These are phyloP conservation scores for Lottia gigantea DNA, from an alignment of 2,888 invertebrate species.

Conservation along the genomic window DNA sequence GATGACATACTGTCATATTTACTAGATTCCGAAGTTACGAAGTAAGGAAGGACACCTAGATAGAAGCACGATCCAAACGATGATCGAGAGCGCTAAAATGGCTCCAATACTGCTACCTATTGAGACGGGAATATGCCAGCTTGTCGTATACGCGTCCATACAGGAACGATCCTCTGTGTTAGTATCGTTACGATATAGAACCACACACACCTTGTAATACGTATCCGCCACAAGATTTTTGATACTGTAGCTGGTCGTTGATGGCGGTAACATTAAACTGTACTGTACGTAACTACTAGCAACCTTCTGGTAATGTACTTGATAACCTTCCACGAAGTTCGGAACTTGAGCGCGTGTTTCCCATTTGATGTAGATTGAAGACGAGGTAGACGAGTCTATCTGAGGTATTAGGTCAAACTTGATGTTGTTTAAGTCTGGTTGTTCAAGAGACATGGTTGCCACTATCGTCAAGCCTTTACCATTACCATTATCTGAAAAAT, in stretches of 20 bases:
- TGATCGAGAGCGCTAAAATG: slow-evolving; percentile 56
- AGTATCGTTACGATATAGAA: slow-evolving; percentile 52
- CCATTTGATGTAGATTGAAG: slow-evolving; percentile 55
- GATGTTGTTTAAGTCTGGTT: not conserved
- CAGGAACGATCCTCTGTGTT: slow-evolving; percentile 43
- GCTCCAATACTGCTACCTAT: slow-evolving; percentile 62
- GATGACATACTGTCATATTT: slow-evolving; percentile 61
- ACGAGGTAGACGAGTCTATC: slow-evolving; percentile 48
- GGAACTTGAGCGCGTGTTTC: slow-evolving; percentile 50
- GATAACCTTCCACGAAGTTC: slow-evolving; percentile 51
- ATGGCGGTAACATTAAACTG: slow-evolving; percentile 44
- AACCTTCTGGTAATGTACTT: slow-evolving; percentile 55
- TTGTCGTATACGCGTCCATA: slow-evolving; percentile 56
- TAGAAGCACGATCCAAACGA: slow-evolving; percentile 57
- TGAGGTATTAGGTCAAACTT: slow-evolving; percentile 27
- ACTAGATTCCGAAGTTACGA: slow-evolving; percentile 35
- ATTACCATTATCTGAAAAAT: no score
- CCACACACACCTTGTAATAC: slow-evolving; percentile 59
- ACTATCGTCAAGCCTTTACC: not conserved
- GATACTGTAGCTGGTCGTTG: slow-evolving; percentile 43
- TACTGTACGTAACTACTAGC: slow-evolving; percentile 55
- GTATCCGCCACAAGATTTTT: slow-evolving; percentile 58
- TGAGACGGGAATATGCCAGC: slow-evolving; percentile 62
- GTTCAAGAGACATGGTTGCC: slow-evolving; percentile 10
- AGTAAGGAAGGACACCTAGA: slow-evolving; percentile 49